These are phyloP conservation scores for Atta texana DNA, from an alignment of 1,140 invertebrate species.

Conservation along the genomic window DNA sequence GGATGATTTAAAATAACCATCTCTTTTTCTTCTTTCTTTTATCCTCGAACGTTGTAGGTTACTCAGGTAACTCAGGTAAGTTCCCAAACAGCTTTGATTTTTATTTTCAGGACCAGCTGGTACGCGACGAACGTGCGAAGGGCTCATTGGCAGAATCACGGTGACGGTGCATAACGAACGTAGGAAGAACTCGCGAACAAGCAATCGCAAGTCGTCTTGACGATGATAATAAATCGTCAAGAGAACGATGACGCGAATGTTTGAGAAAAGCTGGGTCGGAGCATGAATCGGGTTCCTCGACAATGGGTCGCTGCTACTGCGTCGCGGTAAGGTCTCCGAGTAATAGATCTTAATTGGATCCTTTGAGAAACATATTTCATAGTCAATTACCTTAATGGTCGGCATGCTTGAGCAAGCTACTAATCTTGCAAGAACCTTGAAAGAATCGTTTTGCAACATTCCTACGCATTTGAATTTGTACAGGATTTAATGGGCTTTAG, in stretches of 20 bases:
- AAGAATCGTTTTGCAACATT: constrained; percentile 56
- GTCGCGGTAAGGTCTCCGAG: constrained; percentile 53
- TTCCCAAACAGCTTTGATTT: constrained; percentile 36
- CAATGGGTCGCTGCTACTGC: constrained; percentile 63
- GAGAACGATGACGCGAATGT: constrained; percentile 69
- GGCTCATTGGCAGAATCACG: constrained; percentile 53
- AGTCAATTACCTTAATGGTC: constrained; percentile 63
- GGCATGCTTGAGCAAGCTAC: constrained; percentile 38
- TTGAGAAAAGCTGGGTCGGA: constrained; percentile 64
- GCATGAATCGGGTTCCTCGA: constrained; percentile 63
- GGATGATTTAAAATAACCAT: constrained; percentile 43
- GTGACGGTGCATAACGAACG: constrained; percentile 65
- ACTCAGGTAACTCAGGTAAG: constrained; percentile 32
- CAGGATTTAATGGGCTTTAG: constrained; percentile 46
- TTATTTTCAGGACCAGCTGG: constrained; percentile 43
- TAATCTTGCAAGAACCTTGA: constrained; percentile 50
- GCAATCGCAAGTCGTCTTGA: constrained; percentile 50
- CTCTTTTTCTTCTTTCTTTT: background rate
- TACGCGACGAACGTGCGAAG: constrained; percentile 38
- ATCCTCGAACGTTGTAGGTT: background rate
- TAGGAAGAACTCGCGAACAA: constrained; percentile 53
- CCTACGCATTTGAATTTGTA: constrained; percentile 56
- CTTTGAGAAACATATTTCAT: constrained; percentile 63
- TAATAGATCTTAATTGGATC: constrained; percentile 67
- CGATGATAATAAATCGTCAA: constrained; percentile 73